Percentiles rank a stretch among this genome's conserved stretches.
These are phyloP conservation scores for Sitophilus oryzae DNA, from an alignment of 1,140 invertebrate species.

Conservation along the genomic window DNA sequence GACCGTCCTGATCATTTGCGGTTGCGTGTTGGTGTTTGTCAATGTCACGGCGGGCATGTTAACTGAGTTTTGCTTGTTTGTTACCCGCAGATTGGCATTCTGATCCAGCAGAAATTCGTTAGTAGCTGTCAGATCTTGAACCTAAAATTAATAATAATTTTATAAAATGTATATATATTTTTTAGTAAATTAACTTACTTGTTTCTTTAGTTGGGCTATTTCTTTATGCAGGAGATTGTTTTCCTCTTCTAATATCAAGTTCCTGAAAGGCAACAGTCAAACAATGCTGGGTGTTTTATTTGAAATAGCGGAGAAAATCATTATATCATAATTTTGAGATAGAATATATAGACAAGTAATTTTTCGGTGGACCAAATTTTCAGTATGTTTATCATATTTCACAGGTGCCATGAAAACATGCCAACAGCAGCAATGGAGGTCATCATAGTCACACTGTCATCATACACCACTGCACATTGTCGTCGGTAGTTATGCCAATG, in stretches of 20 bases:
- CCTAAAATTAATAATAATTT: constrained; percentile 21
- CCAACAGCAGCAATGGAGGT: too few species aligned
- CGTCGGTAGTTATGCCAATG: too few species aligned
- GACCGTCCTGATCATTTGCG: constrained; percentile 52
- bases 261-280: constrained; percentile 42
- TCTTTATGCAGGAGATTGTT: constrained; percentile 64
- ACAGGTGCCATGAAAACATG: too few species aligned
- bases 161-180: not conserved
- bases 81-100: constrained; percentile 68
- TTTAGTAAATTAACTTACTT: constrained; percentile 42
- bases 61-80: constrained; percentile 53
- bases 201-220: constrained; percentile 69
- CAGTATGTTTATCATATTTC: too few species aligned
- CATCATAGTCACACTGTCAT: too few species aligned
- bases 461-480: too few species aligned
- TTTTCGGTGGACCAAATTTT: too few species aligned
- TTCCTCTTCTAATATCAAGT: constrained; percentile 65
- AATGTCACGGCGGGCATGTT: constrained; percentile 55
- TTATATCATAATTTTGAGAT: not conserved
- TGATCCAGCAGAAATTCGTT: constrained; percentile 78
- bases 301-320: not conserved
- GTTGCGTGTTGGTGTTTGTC: constrained; percentile 48
- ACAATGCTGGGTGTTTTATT: constrained; percentile 26
- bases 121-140: constrained; percentile 64
- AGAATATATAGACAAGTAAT: too few species aligned